Conservation (phyloP, 1,140 invertebrate species). For the Drosophila kohkoa region DNA sequence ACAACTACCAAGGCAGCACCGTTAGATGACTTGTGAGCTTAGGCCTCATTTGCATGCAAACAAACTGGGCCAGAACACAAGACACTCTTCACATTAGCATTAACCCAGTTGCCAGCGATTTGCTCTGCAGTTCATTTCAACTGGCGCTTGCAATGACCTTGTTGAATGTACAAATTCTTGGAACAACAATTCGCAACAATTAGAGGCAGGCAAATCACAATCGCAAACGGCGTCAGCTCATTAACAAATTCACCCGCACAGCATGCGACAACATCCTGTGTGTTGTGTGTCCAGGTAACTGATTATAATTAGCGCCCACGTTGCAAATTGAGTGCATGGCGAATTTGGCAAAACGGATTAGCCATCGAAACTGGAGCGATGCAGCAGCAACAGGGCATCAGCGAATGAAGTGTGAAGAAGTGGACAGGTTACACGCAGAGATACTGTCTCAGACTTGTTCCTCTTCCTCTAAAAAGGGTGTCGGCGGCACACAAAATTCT, state of each 20-base stretch:
- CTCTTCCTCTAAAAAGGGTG: not conserved
- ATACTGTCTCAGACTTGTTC: not conserved
- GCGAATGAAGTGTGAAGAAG: conserved; percentile 19
- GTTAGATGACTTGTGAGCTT: conserved; percentile 76
- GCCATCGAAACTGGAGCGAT: conserved; percentile 69
- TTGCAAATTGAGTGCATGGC: conserved; percentile 34
- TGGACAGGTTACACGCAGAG: conserved; percentile 18
- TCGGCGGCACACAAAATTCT: conserved; percentile 50
- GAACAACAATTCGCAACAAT: conserved; percentile 20
- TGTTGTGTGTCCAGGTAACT: conserved; percentile 32
- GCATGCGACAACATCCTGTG: conserved; percentile 7
- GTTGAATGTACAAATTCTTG: conserved; percentile 9
- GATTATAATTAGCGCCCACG: conserved; percentile 42
- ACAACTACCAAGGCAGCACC: conserved; percentile 39
- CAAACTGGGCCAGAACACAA: conserved; percentile 61
- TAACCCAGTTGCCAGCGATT: conserved; percentile 45
- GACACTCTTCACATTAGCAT: conserved; percentile 23
- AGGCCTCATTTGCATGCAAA: conserved; percentile 75
- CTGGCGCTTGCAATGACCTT: conserved; percentile 52
- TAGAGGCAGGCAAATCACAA: conserved; percentile 41
- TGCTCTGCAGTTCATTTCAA: not conserved
- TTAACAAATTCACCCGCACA: conserved; percentile 60
- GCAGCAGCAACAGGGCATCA: not conserved
- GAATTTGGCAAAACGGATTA: conserved; percentile 40
- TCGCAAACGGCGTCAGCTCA: conserved; percentile 34